Base-by-base conservation (phyloP, 2,888 invertebrate genomes). In the Odontothrips loti region DNA sequence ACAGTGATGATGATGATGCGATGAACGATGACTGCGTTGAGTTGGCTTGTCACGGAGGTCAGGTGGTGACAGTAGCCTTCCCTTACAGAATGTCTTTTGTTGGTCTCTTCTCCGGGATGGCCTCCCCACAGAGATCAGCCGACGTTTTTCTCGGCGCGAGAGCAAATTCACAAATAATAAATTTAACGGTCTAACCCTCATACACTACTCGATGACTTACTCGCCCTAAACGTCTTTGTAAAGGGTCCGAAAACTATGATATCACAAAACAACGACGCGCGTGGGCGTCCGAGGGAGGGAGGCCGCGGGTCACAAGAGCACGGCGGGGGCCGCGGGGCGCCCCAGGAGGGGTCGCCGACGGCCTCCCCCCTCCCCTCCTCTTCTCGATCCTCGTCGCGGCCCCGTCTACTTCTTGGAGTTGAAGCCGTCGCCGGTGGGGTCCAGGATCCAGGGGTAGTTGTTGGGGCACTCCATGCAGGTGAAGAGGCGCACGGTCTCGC, bases 391-490 rank as follows among this genome's bases (percentile, higher is more conserved):
- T 58, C 58, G 15, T n/a, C 23, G 68, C 68, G 68, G 9, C 23
- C 29, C 79, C 12, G 34, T 43, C 47, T 81, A 89, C 92, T 91
- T 92, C 89, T 91, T 94, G 86, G 92, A 93, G 86, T 92, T 93
- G 91, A 95, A 95, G 86, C 96, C 96, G 89, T 97, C 96, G 86
- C 96, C 97, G 86, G 96, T 96, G 83, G 96, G 96, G 89, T 97
- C 96, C 86, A 96, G 90, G 86, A 97, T 93, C 96, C 96, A 97
- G 81, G 97, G 97, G 87, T 97, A 97, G 89, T 96, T 96, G 87
- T 96, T 95, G 83, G 97, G 97, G 88, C 97, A 97, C 88, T 97
- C 96, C 94, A 96, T 95, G 88, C 97, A 97, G 81, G 97, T 97
- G 90, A 96, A 96, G 82, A 97, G 91, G 87, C 96, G 93, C 80